Evolutionary conservation across 2,888 invertebrate species (phyloP).

Genomic region (Meghimatium bilineatum): DNA sequence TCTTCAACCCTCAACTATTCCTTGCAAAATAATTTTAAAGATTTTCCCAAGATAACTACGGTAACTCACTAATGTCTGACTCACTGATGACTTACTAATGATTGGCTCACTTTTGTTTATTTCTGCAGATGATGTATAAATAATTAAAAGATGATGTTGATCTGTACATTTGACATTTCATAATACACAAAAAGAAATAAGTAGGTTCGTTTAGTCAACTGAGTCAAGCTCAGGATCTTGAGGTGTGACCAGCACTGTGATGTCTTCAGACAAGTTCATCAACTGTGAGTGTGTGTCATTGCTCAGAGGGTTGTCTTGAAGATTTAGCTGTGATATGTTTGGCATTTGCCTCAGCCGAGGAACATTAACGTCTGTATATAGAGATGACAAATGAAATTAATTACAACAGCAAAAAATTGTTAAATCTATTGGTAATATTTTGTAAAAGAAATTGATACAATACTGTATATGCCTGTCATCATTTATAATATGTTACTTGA

Average conservation of each 20-base stretch:
- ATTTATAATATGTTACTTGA: no score
- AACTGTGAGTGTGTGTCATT: conserved; percentile 55
- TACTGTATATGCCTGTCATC: no score
- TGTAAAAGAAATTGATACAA: no score
- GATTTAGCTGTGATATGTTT: conserved; percentile 60
- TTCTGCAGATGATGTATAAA: neutral
- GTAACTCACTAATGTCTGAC: no score
- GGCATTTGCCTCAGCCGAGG: conserved; percentile 60
- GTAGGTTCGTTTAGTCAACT: conserved; percentile 44
- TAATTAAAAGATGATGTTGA: neutral
- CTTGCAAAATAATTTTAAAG: no score
- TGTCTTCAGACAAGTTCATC: conserved; percentile 48
- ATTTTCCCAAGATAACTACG: no score
- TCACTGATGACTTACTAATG: no score
- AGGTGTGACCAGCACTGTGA: conserved; percentile 54
- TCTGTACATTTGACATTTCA: neutral
- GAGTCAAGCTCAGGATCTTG: conserved; percentile 52
- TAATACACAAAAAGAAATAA: neutral
- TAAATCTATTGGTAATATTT: neutral
- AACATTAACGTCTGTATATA: conserved; percentile 62
- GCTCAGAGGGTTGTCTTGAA: conserved; percentile 66
- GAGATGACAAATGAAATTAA: neutral
- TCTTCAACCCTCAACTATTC: no score
- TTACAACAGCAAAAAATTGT: neutral
- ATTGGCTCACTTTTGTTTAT: no score